Conservation (phyloP, 2,113 vertebrate species). For the Aldabrachelys gigantea region DNA sequence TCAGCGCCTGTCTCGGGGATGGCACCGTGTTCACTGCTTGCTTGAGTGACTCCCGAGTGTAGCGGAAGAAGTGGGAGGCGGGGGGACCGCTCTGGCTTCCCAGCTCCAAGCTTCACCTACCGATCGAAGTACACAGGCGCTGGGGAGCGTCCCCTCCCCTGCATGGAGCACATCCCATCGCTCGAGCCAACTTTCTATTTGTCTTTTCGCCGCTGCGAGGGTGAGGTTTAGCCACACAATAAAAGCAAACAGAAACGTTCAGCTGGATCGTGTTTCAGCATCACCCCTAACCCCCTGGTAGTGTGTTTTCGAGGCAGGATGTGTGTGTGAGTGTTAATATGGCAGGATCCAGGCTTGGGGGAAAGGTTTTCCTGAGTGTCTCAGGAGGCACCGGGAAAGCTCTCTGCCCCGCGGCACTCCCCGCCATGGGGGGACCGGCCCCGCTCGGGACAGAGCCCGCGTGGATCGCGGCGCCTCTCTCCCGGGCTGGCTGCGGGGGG, state of each 20-base stretch:
- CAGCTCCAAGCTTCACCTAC: background rate
- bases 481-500: background rate
- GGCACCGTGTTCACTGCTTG: background rate
- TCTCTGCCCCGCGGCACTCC: too few species aligned
- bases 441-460: background rate
- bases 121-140: background rate
- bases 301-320: background rate
- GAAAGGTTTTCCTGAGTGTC: fast-evolving
- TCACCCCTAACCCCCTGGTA: background rate
- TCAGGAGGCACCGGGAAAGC: too few species aligned
- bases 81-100: background rate
- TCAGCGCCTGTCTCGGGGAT: background rate
- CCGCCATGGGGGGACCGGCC: background rate
- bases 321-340: background rate
- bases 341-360: fast-evolving
- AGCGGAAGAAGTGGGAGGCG: too few species aligned
- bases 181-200: background rate
- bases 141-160: background rate
- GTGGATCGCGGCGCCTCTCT: background rate
- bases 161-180: background rate
- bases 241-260: slow-evolving; percentile 19
- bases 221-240: slow-evolving; percentile 17
- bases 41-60: background rate
- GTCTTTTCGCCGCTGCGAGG: slow-evolving; percentile 20
- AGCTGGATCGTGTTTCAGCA: slow-evolving; percentile 12